Evolutionary conservation across 2,113 vertebrate genomes (phyloP), one percentile per base, ranked within the genome.

Genomic region (zebrafish (Danio rerio)): DNA sequence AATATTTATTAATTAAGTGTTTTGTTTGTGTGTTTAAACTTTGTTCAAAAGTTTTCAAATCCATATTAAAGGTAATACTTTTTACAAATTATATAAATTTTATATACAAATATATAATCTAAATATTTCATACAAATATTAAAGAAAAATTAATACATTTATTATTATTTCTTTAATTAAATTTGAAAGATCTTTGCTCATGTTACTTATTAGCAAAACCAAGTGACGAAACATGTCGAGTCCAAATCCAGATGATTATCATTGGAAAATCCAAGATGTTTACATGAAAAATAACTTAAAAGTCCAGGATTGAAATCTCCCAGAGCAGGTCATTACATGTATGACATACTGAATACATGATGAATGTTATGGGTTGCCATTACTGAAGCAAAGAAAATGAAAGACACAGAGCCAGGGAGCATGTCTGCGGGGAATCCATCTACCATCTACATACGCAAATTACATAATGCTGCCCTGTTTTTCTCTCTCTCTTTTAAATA

Each of bases 401-500:
- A 6, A 65, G 40, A 55, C 42, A 43, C 15, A 0, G 12, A 82
- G 50, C 72, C 66, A 31, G 31, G 72, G 55, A 16, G 47, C 65
- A 56, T 9, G 20, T 62, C 55, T 40, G 11, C 5, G 45, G 20
- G 18, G 43, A 83, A 49, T 61, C 2, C 6, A 59, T 49, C 10
- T 50, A 21, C n/a, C n/a, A n/a, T n/a, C n/a, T n/a, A n/a, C n/a
- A n/a, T n/a, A n/a, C 13, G 58, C 12, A 31, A 11, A 78, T 78
- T 61, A 79, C 45, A 16, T 63, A 72, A 69, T 47, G 21, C 45
- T 20, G 78, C 16, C 15, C 59, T 72, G 16, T 31, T 43, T 49
- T 83, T 21, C 13, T 40, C 13, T 31, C 31, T 31, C 31, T 31
- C 31, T 31, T 31, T 31, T 31, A 15, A 5, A 5, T 5, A 18